phyloP scores from a whole-genome alignment of 2,113 vertebrate genomes.

The Platichthys flesus region DNA sequence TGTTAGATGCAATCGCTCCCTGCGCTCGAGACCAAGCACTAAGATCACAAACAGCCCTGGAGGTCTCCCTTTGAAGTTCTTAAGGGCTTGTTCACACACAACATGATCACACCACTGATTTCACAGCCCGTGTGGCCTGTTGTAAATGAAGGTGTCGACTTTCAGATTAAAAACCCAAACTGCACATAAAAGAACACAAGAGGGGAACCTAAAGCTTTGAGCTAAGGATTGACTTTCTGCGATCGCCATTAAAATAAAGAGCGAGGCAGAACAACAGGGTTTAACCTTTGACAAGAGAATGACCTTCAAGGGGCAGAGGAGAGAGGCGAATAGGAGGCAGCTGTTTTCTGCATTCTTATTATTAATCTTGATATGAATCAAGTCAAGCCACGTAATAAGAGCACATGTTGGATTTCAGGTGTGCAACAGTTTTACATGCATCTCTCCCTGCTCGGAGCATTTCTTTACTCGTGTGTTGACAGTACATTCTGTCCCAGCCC shows the following conservation, averaged over 20 bases:
- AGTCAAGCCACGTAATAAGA: neutral
- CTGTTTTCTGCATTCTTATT: slow-evolving; percentile 8
- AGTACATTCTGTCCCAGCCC: neutral
- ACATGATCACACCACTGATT: slow-evolving; percentile 3
- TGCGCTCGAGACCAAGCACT: neutral
- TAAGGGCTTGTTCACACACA: no score
- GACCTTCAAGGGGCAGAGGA: slow-evolving; percentile 7
- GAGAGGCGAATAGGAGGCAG: slow-evolving; percentile 9
- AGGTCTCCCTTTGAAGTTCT: neutral
- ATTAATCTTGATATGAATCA: no score
- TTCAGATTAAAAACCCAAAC: neutral
- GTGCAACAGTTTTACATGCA: neutral
- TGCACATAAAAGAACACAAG: neutral
- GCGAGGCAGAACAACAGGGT: slow-evolving; percentile 14
- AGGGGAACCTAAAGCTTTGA: neutral
- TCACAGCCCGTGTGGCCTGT: neutral
- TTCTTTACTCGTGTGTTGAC: no score
- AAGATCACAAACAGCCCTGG: neutral
- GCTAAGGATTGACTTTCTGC: neutral
- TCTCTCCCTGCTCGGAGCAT: neutral
- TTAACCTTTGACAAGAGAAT: slow-evolving; percentile 9
- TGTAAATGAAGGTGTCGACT: neutral
- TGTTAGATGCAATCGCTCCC: neutral
- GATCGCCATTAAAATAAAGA: neutral
- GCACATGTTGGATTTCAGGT: neutral